A percentile compares a stretch with the other conserved stretches of the same genome.
phyloP scores from a whole-genome alignment of 2,888 invertebrate genomes.

The Eumacrocentrus americanus region DNA sequence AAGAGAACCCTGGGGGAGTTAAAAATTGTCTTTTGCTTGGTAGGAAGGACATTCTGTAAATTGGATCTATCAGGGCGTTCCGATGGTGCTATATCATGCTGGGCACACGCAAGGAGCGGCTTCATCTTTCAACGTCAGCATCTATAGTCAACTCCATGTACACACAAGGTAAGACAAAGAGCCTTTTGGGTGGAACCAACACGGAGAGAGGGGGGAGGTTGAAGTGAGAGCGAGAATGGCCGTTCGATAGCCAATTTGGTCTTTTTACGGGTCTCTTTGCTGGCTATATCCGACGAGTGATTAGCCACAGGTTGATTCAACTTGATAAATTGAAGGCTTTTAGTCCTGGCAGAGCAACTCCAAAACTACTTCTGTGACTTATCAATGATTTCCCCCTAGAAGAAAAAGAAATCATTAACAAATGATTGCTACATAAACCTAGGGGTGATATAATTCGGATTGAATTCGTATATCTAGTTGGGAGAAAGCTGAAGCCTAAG shows the following conservation, averaged over 20 bases:
- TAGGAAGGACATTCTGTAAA: slow-evolving; percentile 53
- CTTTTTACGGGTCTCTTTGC: slow-evolving; percentile 42
- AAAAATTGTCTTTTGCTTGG: slow-evolving; percentile 39
- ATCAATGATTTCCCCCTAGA: background rate
- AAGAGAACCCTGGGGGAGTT: slow-evolving; percentile 36
- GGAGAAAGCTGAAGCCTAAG: slow-evolving; percentile 24
- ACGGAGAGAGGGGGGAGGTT: slow-evolving; percentile 36
- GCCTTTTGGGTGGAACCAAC: slow-evolving; percentile 8
- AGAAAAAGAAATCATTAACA: background rate
- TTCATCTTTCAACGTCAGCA: slow-evolving; percentile 59
- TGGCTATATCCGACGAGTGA: slow-evolving; percentile 47
- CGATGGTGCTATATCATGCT: slow-evolving; percentile 60
- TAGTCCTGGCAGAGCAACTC: too few species aligned
- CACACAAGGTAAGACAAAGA: slow-evolving; percentile 10
- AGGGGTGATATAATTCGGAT: too few species aligned
- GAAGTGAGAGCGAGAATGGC: slow-evolving; percentile 20
- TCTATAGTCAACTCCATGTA: slow-evolving; percentile 35
- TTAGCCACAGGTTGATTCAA: slow-evolving; percentile 48
- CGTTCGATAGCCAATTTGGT: slow-evolving; percentile 47
- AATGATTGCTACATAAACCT: background rate
- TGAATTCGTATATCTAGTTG: background rate
- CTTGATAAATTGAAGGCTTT: slow-evolving; percentile 48
- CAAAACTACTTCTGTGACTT: slow-evolving; percentile 9
- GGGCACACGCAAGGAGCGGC: slow-evolving; percentile 54
- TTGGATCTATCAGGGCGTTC: slow-evolving; percentile 61